phyloP scores from a whole-genome alignment of 2,797 vertebrate species.

The Microhierax caerulescens region DNA sequence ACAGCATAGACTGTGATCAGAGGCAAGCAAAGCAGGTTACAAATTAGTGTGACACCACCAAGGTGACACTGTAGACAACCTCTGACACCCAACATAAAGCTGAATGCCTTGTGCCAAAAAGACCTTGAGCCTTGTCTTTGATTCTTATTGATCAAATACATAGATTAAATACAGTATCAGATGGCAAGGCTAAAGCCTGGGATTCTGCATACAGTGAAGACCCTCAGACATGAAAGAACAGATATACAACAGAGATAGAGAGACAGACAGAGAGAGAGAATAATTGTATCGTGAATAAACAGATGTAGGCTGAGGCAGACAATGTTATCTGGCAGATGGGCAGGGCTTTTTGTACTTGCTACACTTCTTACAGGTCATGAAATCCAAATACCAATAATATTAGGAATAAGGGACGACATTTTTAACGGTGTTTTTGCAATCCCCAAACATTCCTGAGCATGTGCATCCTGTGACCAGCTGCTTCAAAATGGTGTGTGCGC shows the following conservation, averaged over 20 bases:
- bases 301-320: conserved; percentile 32
- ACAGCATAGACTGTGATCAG: neutral
- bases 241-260: conserved; percentile 40
- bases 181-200: conserved; percentile 51
- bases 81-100: conserved; percentile 48
- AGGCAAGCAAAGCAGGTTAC: conserved; percentile 34
- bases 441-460: conserved; percentile 82
- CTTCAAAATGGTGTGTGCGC: conserved; percentile 74
- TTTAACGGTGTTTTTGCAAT: conserved; percentile 65
- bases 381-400: conserved; percentile 19
- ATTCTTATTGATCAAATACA: conserved; percentile 70
- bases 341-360: conserved; percentile 17
- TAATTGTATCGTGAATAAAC: conserved; percentile 33
- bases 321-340: neutral
- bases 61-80: conserved; percentile 60
- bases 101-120: conserved; percentile 57
- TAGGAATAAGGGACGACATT: neutral
- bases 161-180: conserved; percentile 71
- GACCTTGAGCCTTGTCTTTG: conserved; percentile 71
- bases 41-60: conserved; percentile 14
- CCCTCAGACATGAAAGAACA: conserved; percentile 53
- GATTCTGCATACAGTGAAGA: conserved; percentile 14
- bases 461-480: conserved; percentile 83
- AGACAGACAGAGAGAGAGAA: neutral
- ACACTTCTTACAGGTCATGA: conserved; percentile 47